Evolutionary conservation across 1,140 invertebrate species (phyloP).

Genomic region (Atta texana): DNA sequence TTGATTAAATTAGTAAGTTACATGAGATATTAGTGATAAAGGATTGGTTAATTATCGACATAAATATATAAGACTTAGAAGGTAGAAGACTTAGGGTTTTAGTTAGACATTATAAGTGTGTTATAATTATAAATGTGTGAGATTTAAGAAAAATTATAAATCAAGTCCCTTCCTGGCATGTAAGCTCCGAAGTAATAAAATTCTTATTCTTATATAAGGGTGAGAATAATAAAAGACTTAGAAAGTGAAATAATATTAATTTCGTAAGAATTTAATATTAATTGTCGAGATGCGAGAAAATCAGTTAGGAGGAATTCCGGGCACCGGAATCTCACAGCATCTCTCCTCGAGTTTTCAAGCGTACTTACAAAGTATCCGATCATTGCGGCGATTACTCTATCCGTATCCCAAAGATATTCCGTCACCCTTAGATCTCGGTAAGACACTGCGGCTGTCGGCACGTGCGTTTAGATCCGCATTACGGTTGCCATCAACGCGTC

Average conservation of each 20-base stretch:
- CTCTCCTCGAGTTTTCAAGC: background rate
- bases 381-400: constrained; percentile 67
- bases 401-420: constrained; percentile 21
- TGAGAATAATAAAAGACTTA: background rate
- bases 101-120: too few relatives aligned
- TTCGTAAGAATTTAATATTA: background rate
- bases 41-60: background rate
- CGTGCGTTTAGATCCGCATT: constrained; percentile 72
- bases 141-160: too few relatives aligned
- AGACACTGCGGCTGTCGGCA: constrained; percentile 49
- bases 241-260: background rate
- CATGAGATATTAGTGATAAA: background rate
- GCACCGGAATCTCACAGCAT: background rate
- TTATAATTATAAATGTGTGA: too few relatives aligned
- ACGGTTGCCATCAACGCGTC: constrained; percentile 76
- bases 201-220: too few relatives aligned
- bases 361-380: constrained; percentile 75
- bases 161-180: too few relatives aligned
- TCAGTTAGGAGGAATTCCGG: background rate
- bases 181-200: too few relatives aligned
- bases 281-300: background rate
- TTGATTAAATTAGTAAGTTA: background rate
- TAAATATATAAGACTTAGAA: background rate
- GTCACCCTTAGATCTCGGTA: constrained; percentile 17
- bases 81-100: too few relatives aligned